These are phyloP conservation scores for Chalcis sispes DNA, from an alignment of 2,888 invertebrate genomes.

Conservation along the genomic window DNA sequence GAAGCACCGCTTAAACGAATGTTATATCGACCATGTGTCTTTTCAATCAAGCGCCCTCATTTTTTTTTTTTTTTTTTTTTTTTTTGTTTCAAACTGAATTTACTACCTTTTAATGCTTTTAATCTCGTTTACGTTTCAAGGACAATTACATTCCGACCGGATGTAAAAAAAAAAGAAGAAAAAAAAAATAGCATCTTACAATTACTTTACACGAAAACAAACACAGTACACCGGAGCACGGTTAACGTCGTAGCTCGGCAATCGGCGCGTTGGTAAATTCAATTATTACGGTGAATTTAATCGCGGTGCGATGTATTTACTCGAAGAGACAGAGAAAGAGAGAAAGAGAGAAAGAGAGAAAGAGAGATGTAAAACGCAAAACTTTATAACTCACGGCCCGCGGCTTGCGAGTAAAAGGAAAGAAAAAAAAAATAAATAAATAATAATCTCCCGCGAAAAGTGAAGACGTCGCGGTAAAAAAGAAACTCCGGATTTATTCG, in stretches of 20 bases:
- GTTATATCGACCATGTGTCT: too few species aligned
- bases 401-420: too few species aligned
- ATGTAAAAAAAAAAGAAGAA: neutral
- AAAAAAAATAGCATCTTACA: constrained; percentile 13
- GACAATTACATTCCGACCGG: constrained; percentile 4
- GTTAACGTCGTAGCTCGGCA: neutral
- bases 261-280: constrained; percentile 39
- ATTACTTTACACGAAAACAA: constrained; percentile 29
- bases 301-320: constrained; percentile 49
- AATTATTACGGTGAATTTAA: constrained; percentile 52
- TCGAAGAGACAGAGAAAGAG: neutral
- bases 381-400: too few species aligned
- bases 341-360: neutral
- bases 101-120: too few species aligned
- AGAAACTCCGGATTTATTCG: too few species aligned
- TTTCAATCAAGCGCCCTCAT: too few species aligned
- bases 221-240: neutral
- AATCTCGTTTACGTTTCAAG: constrained; percentile 9
- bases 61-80: too few species aligned
- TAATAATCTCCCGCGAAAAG: too few species aligned
- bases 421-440: too few species aligned
- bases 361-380: neutral
- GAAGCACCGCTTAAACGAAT: too few species aligned
- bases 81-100: too few species aligned
- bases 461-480: too few species aligned